Evolutionary conservation across 2,888 invertebrate species (phyloP), one percentile per base, ranked within the genome.

Genomic region (Leistus spinibarbis): DNA sequence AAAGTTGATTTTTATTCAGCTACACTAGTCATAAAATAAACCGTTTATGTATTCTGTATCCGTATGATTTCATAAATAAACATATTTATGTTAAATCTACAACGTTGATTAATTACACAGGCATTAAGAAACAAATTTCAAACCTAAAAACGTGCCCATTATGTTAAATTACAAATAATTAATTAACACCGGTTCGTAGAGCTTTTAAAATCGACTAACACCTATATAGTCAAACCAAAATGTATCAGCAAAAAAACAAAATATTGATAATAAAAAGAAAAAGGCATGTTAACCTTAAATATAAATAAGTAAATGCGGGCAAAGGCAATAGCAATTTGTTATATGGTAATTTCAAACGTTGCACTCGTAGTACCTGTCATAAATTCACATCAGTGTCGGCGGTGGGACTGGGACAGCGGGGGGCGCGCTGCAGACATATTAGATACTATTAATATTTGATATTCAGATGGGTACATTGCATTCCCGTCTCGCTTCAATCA

Each of bases 361-460:
- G 81, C 79, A 79, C 79, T 81, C 78, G 79, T 81, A 80, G 81
- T 79, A 79, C 78, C 78, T 77, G 80, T 79, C 79, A 82, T 83
- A 83, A 81, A 82, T 83, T 83, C 81, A 80, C 83, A 82, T 83
- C 82, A 82, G 82, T 79, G 82, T 82, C 82, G 80, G 77, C 70
- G 76, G 57, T 77, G 78, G 78, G 78, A 81, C 60, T 77, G 78
- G 78, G 78, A 81, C 81, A 79, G 79, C 82, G 82, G 83, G 83
- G 83, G 83, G 78, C 77, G 78, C 76, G 72, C 78, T 76, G 77
- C 78, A 78, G 78, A 77, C 79, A 79, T 76, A 73, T 73, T 73
- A 73, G 73, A 66, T 73, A 79, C 79, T 79, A 79, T 80, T 80
- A 77, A 77, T 73, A 73, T 73, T 73, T 73, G 73, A 73, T 73